Conservation (phyloP, 1,140 invertebrate species). For the Paracyclopina nana region DNA sequence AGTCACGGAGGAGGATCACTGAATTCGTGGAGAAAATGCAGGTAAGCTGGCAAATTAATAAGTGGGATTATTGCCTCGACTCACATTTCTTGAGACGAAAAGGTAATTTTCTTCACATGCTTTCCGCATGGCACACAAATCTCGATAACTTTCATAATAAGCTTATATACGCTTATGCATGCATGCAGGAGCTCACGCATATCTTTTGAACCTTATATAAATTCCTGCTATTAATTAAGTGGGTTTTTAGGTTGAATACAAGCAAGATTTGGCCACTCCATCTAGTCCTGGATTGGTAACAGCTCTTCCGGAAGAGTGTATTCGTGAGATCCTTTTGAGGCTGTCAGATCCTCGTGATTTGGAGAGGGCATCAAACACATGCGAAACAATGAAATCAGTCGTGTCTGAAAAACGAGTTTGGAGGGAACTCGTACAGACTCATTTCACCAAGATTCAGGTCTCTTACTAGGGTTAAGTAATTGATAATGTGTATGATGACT, state of each 20-base stretch:
- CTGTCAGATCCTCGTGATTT: slow-evolving; percentile 6
- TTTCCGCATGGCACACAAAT: too few species aligned
- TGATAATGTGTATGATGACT: too few species aligned
- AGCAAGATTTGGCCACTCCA: slow-evolving; percentile 5
- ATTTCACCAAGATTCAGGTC: slow-evolving; percentile 13
- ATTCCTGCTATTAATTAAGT: too few species aligned
- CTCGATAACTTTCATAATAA: too few species aligned
- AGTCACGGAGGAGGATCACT: slow-evolving; percentile 5
- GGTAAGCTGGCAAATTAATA: neutral
- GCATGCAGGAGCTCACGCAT: too few species aligned
- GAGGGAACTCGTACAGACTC: slow-evolving; percentile 13
- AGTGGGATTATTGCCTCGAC: too few species aligned
- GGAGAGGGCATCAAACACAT: neutral
- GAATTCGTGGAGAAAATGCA: slow-evolving; percentile 14
- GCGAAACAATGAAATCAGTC: slow-evolving; percentile 2
- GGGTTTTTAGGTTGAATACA: neutral
- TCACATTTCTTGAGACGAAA: too few species aligned
- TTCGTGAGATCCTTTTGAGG: slow-evolving; percentile 10
- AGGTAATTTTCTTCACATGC: too few species aligned
- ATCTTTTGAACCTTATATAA: too few species aligned
- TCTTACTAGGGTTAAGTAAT: too few species aligned
- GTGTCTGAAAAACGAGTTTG: slow-evolving; percentile 7
- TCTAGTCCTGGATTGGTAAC: neutral
- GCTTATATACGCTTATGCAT: too few species aligned
- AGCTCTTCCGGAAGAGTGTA: slow-evolving; percentile 8